Base-by-base conservation (phyloP, 2,797 vertebrate species). In the Huso huso region DNA sequence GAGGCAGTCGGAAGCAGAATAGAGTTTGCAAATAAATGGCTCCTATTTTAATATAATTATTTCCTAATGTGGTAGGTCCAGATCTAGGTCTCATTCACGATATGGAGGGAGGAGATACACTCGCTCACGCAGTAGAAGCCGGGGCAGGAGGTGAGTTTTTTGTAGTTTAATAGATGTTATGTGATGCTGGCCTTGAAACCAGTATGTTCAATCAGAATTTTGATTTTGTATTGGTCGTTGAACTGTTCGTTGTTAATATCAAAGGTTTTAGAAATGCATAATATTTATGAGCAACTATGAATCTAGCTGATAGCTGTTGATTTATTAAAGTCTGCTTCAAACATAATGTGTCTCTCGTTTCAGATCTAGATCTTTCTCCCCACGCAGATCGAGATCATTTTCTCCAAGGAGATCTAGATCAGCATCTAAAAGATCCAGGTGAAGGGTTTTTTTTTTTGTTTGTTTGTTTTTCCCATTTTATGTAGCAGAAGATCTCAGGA, bases 351-450 rank as follows among this genome's bases (percentile, higher is more conserved):
- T 18, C 18, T 49, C 10, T 51, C 61, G 60, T 76, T 84, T 60
- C 76, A 92, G 92, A 71, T 94, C 92, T 70, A 87, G 91, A 70
- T 94, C 92, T 18, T 83, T 81, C 71, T 92, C 92, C 70, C 89
- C 88, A 66, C 88, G 84, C 6, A 74, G 88, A 55, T 92, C 90
- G 60, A 81, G 90, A 68, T 92, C 90, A 0, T 52, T 83, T 53
- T 90, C 92, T 72, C 85, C 89, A 72, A 84, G 90, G 71, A 88
- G 89, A 74, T 93, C 91, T 58, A 84, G 91, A 69, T 77, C 76
- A 13, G 51, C 15, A 9, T 81, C 92, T 76, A 91, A 90, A 82
- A 87, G 87, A 78, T 93, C 92, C 12, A 89, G 91, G 91, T 94
- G 80, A 83, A 51, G 48, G 12, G 53, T 67, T 58, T 15, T 37